Base-by-base conservation (phyloP, 2,888 invertebrate species). In the Epinotia demarniana region DNA sequence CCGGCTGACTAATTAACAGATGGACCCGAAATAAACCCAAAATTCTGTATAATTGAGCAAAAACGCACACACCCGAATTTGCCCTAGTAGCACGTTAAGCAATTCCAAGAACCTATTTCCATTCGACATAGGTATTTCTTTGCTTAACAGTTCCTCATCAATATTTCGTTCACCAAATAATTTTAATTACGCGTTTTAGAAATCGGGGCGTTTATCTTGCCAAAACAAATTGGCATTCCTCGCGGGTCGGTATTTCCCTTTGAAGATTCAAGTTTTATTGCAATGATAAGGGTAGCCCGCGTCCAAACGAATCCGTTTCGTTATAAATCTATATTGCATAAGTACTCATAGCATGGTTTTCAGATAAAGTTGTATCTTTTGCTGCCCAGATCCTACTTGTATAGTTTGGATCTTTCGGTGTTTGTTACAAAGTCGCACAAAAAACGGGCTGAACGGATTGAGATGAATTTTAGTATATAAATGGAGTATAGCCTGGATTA, bases 141-240 rank as follows among this genome's bases (percentile, higher is more conserved):
- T 53, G 6, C n/a, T 46, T 46, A 58, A 46, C 18, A 49, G 5
- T 53, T 61, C 27, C 13, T 60, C 19, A 71, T 61, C 70, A 71
- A 75, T 71, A 71, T 70, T 64, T 60, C 43, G 18, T 61, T 43
- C 55, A 27, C 13, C 18, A 46, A 60, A 55, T 71, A 57, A 63
- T 61, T 75, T 72, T 75, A 72, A 75, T 75, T 75, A 75, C 72
- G 66, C 43, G 27, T 72, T 57, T 70, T 70, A 43, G 39, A 72
- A 75, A 71, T 71, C 66, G 66, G 66, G 60, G 61, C 61, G 62
- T 75, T 75, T 75, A 67, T 66, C 71, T 83, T 83, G 79, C 80
- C 79, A 83, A 85, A 87, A 83, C 80, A 82, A 87, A 87, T 87
- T 85, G 86, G 84, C 84, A 85, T 88, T 87, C 85, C 83, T 82